Evolutionary conservation across 1,140 invertebrate species (phyloP).

Genomic region (Brachionus rotundiformis): DNA sequence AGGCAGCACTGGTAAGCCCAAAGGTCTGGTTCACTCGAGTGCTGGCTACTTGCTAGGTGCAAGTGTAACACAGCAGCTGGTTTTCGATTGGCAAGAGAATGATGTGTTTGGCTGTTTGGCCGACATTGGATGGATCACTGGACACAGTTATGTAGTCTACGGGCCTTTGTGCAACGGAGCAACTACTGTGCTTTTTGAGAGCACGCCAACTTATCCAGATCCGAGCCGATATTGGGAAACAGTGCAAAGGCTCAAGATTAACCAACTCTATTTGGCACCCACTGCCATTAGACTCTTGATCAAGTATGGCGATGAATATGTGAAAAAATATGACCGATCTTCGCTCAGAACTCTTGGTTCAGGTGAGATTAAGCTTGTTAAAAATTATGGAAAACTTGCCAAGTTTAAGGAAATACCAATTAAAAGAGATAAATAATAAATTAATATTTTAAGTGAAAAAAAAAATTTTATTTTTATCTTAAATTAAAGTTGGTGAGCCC

Average conservation of each 20-base stretch:
- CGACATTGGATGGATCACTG: conserved; percentile 70
- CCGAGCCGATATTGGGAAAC: conserved; percentile 68
- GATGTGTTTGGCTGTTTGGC: conserved; percentile 68
- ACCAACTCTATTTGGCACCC: conserved; percentile 68
- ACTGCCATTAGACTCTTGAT: conserved; percentile 71
- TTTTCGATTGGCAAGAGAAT: conserved; percentile 65
- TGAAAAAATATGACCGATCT: conserved; percentile 65
- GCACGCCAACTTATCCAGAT: conserved; percentile 67
- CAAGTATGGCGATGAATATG: conserved; percentile 73
- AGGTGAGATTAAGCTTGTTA: background rate
- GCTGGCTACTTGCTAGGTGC: conserved; percentile 68
- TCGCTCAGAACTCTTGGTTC: conserved; percentile 52
- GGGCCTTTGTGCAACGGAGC: conserved; percentile 68
- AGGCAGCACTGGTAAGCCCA: conserved; percentile 68
- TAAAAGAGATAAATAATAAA: too few species aligned
- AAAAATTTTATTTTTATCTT: background rate
- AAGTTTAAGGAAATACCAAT: too few species aligned
- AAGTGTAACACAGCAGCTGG: conserved; percentile 63
- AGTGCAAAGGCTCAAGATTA: conserved; percentile 65
- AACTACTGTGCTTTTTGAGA: conserved; percentile 68
- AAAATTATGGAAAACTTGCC: too few species aligned
- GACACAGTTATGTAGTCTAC: conserved; percentile 68
- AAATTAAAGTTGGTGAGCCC: conserved; percentile 84
- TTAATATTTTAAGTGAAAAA: conserved; percentile 11
- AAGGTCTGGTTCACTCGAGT: conserved; percentile 67